phyloP scores from a whole-genome alignment of 2,888 invertebrate genomes.

The Acleris holmiana region DNA sequence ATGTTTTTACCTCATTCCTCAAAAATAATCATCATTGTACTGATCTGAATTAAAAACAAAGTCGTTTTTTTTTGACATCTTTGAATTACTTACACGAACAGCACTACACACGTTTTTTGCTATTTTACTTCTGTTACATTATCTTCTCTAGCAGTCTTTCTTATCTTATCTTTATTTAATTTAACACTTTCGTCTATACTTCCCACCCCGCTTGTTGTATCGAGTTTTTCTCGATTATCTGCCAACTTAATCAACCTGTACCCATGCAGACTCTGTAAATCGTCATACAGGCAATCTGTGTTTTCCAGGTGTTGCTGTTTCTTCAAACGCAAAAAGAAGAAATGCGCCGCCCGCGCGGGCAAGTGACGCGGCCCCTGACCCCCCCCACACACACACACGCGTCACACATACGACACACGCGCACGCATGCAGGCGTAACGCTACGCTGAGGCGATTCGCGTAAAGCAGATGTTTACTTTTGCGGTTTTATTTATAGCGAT shows the following conservation, averaged over 20 bases:
- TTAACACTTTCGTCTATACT: too few species aligned
- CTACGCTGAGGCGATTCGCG: slow-evolving; percentile 16
- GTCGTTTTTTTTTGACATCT: too few species aligned
- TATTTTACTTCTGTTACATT: too few species aligned
- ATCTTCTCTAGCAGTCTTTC: too few species aligned
- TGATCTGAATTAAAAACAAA: too few species aligned
- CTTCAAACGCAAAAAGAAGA: slow-evolving; percentile 99
- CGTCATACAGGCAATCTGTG: slow-evolving; percentile 82
- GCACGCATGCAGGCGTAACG: slow-evolving; percentile 26
- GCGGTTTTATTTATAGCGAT: too few species aligned
- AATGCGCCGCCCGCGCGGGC: slow-evolving; percentile 92
- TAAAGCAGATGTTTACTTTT: neutral
- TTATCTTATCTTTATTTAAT: too few species aligned
- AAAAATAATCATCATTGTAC: too few species aligned
- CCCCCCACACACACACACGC: slow-evolving; percentile 42
- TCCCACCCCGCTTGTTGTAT: too few species aligned
- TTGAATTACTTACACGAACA: too few species aligned
- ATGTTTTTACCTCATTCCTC: too few species aligned
- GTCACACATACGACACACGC: slow-evolving; percentile 41
- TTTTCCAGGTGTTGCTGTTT: slow-evolving; percentile 98
- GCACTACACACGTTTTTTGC: too few species aligned
- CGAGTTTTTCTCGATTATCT: neutral
- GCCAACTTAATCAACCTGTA: slow-evolving; percentile 48
- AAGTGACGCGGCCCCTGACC: slow-evolving; percentile 90
- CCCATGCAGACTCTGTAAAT: slow-evolving; percentile 81